Evolutionary conservation across 2,888 invertebrate genomes (phyloP).

Genomic region (Lepetodrilus schrolli): DNA sequence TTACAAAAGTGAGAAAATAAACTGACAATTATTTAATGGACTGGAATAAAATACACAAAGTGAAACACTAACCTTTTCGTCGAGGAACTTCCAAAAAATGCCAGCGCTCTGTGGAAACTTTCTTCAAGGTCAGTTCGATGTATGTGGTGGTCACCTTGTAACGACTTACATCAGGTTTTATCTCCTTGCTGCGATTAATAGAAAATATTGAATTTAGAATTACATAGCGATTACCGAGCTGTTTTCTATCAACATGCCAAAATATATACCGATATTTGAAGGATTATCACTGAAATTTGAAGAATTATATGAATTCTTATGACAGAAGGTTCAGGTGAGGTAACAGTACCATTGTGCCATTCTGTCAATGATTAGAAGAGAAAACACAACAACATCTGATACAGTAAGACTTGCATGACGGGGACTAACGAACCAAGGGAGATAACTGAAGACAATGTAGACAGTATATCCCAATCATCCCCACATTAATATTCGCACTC

Average conservation of each 20-base stretch:
- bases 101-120: conserved; percentile 62
- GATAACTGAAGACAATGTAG: no score
- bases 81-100: conserved; percentile 63
- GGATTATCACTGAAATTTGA: not conserved
- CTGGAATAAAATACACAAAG: no score
- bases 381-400: no score
- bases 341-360: no score
- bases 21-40: no score
- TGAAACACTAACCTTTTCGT: conserved; percentile 56
- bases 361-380: no score
- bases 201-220: not conserved
- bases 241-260: not conserved
- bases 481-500: no score
- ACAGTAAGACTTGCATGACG: no score
- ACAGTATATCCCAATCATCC: no score
- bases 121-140: conserved; percentile 67
- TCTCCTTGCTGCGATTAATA: conserved; percentile 54
- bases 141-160: conserved; percentile 50
- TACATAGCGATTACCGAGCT: not conserved
- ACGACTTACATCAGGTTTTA: conserved; percentile 60
- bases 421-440: no score
- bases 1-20: no score
- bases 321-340: not conserved
- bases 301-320: not conserved
- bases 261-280: not conserved